A percentile compares a stretch with the other conserved stretches of the same genome.
These are phyloP conservation scores for Parnassius glacialis DNA, from an alignment of 2,888 invertebrate species.

Conservation along the genomic window DNA sequence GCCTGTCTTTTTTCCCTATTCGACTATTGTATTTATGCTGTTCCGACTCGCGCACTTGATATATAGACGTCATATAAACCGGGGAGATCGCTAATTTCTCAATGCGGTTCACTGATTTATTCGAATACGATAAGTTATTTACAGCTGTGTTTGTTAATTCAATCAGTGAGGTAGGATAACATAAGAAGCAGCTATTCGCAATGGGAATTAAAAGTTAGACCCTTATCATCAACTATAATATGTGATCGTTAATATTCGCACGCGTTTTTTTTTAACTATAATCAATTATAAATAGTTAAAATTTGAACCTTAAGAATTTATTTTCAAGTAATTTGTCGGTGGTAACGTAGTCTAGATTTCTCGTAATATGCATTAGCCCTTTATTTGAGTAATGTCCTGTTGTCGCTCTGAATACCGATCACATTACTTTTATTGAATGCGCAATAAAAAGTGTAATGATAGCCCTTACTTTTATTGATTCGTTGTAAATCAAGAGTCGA, in stretches of 20 bases:
- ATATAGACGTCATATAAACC: constrained; percentile 62
- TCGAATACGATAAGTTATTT: constrained; percentile 36
- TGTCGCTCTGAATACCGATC: constrained; percentile 58
- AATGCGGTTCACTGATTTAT: constrained; percentile 43
- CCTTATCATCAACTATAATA: no score
- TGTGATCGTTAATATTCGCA: no score
- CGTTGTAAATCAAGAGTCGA: constrained; percentile 76
- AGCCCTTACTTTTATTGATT: constrained; percentile 77
- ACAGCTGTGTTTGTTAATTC: constrained; percentile 30
- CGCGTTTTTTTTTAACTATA: no score
- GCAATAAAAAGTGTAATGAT: constrained; percentile 75
- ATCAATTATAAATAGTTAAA: no score
- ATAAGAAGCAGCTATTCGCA: constrained; percentile 1
- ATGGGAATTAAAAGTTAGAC: neutral
- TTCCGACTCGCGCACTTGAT: constrained; percentile 62
- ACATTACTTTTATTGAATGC: constrained; percentile 76
- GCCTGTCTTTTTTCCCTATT: constrained; percentile 51
- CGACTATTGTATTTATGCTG: constrained; percentile 66
- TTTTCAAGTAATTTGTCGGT: neutral
- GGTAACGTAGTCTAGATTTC: constrained; percentile 2
- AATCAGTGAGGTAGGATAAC: constrained; percentile 19
- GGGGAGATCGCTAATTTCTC: constrained; percentile 55
- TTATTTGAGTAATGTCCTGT: constrained; percentile 43
- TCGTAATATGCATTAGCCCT: constrained; percentile 31
- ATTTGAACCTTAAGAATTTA: no score